Evolutionary conservation across 2,888 invertebrate genomes (phyloP).

Genomic region (Volucella bombylans): DNA sequence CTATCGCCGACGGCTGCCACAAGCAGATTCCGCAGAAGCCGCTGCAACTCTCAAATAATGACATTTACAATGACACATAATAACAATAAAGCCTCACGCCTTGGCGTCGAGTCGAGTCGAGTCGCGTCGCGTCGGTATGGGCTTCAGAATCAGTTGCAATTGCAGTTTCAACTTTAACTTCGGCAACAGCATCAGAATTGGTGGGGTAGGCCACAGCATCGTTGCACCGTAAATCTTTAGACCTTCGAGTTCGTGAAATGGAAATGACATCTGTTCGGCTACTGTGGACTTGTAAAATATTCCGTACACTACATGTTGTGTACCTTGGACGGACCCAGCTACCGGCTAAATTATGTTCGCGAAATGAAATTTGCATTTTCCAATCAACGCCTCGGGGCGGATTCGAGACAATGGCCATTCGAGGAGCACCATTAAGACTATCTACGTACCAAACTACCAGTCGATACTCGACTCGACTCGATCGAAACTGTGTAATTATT

Average conservation of each 20-base stretch:
- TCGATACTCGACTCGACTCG: slow-evolving; percentile 25
- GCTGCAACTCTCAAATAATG: slow-evolving; percentile 54
- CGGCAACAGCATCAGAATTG: too few species aligned
- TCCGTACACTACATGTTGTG: slow-evolving; percentile 36
- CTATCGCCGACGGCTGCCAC: slow-evolving; percentile 16
- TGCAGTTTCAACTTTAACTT: too few species aligned
- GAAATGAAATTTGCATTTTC: slow-evolving; percentile 80
- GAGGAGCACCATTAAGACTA: slow-evolving; percentile 51
- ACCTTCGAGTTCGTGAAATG: slow-evolving; percentile 63
- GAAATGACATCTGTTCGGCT: slow-evolving; percentile 77
- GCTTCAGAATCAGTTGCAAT: too few species aligned
- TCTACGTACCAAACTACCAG: background rate
- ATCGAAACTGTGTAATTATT: slow-evolving; percentile 69
- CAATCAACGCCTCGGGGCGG: slow-evolving; percentile 81
- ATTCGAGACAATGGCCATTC: slow-evolving; percentile 65
- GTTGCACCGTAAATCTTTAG: slow-evolving; percentile 56
- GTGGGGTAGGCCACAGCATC: background rate
- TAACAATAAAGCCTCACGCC: slow-evolving; percentile 66
- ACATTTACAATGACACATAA: slow-evolving; percentile 73
- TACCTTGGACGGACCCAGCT: slow-evolving; percentile 48
- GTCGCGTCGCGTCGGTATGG: background rate
- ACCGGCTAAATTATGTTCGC: slow-evolving; percentile 70
- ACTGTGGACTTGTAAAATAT: slow-evolving; percentile 76
- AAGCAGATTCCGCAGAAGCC: slow-evolving; percentile 35
- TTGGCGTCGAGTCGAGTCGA: slow-evolving; percentile 25